phyloP scores from a whole-genome alignment of 2,113 vertebrate genomes.

The Sigmodon hispidus region DNA sequence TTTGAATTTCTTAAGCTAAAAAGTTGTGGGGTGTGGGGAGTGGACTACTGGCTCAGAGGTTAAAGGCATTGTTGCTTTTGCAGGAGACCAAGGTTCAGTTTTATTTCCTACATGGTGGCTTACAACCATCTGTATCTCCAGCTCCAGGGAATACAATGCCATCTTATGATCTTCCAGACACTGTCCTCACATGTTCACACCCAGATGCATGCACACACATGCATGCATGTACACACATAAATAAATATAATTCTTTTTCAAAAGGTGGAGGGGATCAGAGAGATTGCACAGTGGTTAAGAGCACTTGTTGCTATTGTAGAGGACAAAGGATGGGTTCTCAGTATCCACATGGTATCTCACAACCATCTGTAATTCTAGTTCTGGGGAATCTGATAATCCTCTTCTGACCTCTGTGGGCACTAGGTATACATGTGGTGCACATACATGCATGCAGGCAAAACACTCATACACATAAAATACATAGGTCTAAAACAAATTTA shows the following conservation, averaged over 20 bases:
- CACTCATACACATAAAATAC: background rate
- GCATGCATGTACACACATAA: background rate
- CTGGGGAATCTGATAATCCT: background rate
- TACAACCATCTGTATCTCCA: background rate
- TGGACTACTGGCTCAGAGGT: too few species aligned
- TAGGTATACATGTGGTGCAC: background rate
- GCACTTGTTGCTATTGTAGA: background rate
- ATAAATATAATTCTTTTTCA: background rate
- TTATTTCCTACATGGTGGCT: background rate
- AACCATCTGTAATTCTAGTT: background rate
- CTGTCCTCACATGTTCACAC: background rate
- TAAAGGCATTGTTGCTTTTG: background rate
- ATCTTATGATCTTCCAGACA: background rate
- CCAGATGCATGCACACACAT: background rate
- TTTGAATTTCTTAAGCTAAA: conserved; percentile 44
- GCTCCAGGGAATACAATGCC: background rate
- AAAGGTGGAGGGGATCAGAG: background rate
- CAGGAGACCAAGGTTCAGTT: background rate
- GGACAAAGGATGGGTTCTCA: background rate
- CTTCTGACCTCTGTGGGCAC: background rate
- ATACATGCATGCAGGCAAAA: background rate
- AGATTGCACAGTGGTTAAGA: background rate
- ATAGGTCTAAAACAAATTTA: background rate
- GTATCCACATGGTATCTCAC: background rate
- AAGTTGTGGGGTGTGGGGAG: background rate